A percentile compares a stretch with the other conserved stretches of the same genome.
Conservation (phyloP, 2,888 invertebrate genomes). For the Ypsolopha scabrella region DNA sequence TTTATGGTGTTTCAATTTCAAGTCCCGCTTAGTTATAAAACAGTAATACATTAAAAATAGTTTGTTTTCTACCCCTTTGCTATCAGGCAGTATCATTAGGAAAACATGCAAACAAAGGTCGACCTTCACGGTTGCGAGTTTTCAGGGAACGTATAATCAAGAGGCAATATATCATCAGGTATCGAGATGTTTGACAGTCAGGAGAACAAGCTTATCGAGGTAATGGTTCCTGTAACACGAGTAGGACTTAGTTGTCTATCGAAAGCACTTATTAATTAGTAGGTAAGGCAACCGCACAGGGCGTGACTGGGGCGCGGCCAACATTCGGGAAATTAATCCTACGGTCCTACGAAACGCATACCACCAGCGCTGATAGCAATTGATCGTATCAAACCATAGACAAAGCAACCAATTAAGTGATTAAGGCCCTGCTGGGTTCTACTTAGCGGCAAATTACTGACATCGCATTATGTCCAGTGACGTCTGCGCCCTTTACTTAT, state of each 20-base stretch:
- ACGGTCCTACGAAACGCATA: conserved; percentile 19
- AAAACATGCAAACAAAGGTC: background rate
- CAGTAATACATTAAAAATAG: background rate
- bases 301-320: conserved; percentile 58
- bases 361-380: conserved; percentile 38
- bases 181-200: conserved; percentile 11
- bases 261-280: conserved; percentile 63
- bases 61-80: background rate
- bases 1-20: conserved; percentile 5
- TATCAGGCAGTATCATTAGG: background rate
- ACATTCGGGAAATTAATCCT: conserved; percentile 64
- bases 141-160: conserved; percentile 18
- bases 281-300: conserved; percentile 29
- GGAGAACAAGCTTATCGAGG: conserved; percentile 31
- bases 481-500: conserved; percentile 13
- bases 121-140: background rate
- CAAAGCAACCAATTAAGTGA: conserved; percentile 50
- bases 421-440: conserved; percentile 42
- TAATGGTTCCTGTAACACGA: conserved; percentile 54
- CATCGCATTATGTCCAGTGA: conserved; percentile 24
- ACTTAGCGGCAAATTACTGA: conserved; percentile 40
- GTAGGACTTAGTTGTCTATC: conserved; percentile 37
- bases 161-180: conserved; percentile 33
- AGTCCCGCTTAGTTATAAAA: background rate
- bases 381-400: conserved; percentile 44